phyloP scores from a whole-genome alignment of 2,888 invertebrate genomes.

The Polylopha cassiicola region DNA sequence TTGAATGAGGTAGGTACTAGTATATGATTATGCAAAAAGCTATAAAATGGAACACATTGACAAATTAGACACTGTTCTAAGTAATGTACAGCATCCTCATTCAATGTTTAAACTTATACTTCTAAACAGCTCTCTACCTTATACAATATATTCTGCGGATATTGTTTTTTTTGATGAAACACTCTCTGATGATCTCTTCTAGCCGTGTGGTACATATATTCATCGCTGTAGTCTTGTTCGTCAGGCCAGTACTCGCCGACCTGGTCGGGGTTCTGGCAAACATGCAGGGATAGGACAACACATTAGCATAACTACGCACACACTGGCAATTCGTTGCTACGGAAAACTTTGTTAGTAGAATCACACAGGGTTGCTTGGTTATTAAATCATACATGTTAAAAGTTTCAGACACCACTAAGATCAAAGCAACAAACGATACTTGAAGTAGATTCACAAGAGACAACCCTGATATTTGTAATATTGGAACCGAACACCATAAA shows the following conservation, averaged over 20 bases:
- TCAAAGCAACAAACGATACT: neutral
- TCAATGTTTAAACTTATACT: conserved; percentile 15
- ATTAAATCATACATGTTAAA: conserved; percentile 15
- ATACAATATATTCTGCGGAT: conserved; percentile 71
- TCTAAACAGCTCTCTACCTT: conserved; percentile 54
- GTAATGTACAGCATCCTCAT: conserved; percentile 1
- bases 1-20: conserved; percentile 3
- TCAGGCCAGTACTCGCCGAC: conserved; percentile 65
- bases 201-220: conserved; percentile 74
- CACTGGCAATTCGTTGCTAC: conserved; percentile 37
- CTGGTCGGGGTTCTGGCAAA: conserved; percentile 57
- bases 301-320: conserved; percentile 56
- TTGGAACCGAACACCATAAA: too few relatives aligned
- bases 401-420: conserved; percentile 11
- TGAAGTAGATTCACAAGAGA: neutral
- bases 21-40: neutral
- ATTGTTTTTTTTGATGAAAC: conserved; percentile 73
- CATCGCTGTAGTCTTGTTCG: conserved; percentile 69
- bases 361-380: conserved; percentile 19
- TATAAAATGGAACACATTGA: neutral
- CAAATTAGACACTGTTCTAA: too few relatives aligned
- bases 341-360: conserved; percentile 20
- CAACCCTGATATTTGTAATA: too few relatives aligned
- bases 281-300: conserved; percentile 52
- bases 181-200: conserved; percentile 66